Evolutionary conservation across 2,113 vertebrate genomes (phyloP), one percentile per base, ranked within the genome.

Genomic region (Dasypus novemcinctus): DNA sequence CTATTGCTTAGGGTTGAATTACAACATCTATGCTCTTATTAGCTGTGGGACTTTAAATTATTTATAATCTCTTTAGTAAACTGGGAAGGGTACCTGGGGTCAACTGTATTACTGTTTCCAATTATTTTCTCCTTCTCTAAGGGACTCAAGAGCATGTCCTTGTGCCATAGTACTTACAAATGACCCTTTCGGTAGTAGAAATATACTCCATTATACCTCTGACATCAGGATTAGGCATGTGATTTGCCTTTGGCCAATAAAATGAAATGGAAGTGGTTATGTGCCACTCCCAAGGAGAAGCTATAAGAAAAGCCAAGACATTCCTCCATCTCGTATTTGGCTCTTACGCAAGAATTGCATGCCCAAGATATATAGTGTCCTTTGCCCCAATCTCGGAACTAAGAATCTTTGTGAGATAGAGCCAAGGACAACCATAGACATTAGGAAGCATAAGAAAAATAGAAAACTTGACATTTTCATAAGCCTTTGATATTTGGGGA

Each of bases 61-160:
- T 43, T 69, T 79, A 61, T 46, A 13, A 5, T 36, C 17, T 33
- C 68, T 85, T 91, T 31, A 49, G 17, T 61, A 76, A 91, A 75
- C 54, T 23, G n/a, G 41, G 17, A 78, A 86, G 52, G 21, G 33
- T 13, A 25, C 3, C n/a, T 46, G 2, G 63, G 38, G 29, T 59
- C 36, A 54, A 0, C 61, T 43, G 23, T 59, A 31, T 23, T 71
- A 54, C 4, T n/a, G n/a, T n/a, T n/a, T n/a, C n/a, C 61, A 46
- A 59, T 94, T 87, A 63, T 74, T 93, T 71, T 78, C 23, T 71
- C 4, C 31, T 93, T 83, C 38, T 75, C 54, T 5, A 23, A 69
- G 46, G 87, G 18, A 3, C 1, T 20, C 15, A 46, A 12, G 2
- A 36, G 38, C 1, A 18, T 0, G 5, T 23, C 17, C 10, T 41